These are phyloP conservation scores for Garrulus glandarius DNA, from an alignment of 2,797 vertebrate species.

Conservation along the genomic window DNA sequence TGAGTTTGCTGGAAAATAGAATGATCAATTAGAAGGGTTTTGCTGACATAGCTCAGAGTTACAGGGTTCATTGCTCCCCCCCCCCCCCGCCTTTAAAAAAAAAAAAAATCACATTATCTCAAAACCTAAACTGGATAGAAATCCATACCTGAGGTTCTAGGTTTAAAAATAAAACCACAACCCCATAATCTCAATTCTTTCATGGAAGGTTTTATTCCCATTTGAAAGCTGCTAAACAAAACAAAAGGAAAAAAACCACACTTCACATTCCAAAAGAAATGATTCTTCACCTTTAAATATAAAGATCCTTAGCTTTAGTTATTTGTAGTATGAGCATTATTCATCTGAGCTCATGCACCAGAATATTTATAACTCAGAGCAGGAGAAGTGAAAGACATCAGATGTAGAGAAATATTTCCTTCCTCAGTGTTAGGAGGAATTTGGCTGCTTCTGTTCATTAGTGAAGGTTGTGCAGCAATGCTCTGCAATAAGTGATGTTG, in stretches of 20 bases:
- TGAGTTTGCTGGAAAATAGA: neutral
- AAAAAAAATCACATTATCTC: neutral
- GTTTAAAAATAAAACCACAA: neutral
- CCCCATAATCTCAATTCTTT: neutral
- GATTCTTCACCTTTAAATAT: conserved; percentile 2
- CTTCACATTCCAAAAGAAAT: neutral
- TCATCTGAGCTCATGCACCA: conserved; percentile 2
- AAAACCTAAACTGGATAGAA: neutral
- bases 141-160: neutral
- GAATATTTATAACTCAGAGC: conserved; percentile 36
- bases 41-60: neutral
- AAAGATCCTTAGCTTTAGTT: neutral
- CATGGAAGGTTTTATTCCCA: neutral
- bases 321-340: conserved; percentile 4
- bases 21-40: neutral
- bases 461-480: neutral
- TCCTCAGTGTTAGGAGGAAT: neutral
- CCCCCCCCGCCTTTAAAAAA: neutral
- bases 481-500: accelerated
- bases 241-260: accelerated
- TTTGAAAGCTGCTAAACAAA: neutral
- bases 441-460: neutral
- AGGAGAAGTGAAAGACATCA: conserved; percentile 15
- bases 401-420: neutral
- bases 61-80: accelerated